Percentiles rank a stretch among this genome's conserved stretches.
phyloP scores from a whole-genome alignment of 2,113 vertebrate species.

The Zosterops lateralis region DNA sequence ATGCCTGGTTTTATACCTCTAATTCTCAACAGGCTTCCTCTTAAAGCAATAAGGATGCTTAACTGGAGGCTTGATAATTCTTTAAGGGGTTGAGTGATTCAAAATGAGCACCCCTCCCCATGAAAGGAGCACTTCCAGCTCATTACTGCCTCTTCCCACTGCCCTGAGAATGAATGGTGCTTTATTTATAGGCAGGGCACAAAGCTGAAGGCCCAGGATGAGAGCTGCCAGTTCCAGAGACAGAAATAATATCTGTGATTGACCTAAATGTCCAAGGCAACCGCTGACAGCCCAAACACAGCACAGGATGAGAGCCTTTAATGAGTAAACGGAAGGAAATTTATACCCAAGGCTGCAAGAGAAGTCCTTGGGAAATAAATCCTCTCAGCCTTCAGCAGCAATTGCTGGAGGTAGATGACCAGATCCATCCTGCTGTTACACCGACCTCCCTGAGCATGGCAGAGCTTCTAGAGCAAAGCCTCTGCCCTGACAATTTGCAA shows the following conservation, averaged over 20 bases:
- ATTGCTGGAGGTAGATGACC: background rate
- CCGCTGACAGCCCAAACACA: background rate
- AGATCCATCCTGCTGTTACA: background rate
- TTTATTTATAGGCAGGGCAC: slow-evolving; percentile 44
- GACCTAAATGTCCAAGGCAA: slow-evolving; percentile 58
- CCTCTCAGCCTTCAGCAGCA: background rate
- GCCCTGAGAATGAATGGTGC: background rate
- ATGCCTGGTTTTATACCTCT: background rate
- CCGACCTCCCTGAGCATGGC: fast-evolving
- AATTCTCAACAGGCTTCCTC: background rate
- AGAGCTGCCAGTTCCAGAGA: slow-evolving; percentile 11
- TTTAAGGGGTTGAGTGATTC: background rate
- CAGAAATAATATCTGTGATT: slow-evolving; percentile 53
- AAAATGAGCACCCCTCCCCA: background rate
- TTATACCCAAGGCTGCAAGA: slow-evolving; percentile 6
- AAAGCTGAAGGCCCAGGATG: slow-evolving; percentile 23
- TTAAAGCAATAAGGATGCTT: background rate
- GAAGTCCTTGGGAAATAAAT: slow-evolving; percentile 32
- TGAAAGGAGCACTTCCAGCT: background rate
- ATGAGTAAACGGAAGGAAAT: background rate
- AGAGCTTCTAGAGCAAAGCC: background rate
- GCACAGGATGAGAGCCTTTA: background rate
- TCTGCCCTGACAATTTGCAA: background rate
- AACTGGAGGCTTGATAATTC: background rate
- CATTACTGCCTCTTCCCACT: background rate